Percentiles rank a stretch among this genome's conserved stretches.
phyloP scores from a whole-genome alignment of 2,113 vertebrate genomes.

The Phyllostomus hastatus region DNA sequence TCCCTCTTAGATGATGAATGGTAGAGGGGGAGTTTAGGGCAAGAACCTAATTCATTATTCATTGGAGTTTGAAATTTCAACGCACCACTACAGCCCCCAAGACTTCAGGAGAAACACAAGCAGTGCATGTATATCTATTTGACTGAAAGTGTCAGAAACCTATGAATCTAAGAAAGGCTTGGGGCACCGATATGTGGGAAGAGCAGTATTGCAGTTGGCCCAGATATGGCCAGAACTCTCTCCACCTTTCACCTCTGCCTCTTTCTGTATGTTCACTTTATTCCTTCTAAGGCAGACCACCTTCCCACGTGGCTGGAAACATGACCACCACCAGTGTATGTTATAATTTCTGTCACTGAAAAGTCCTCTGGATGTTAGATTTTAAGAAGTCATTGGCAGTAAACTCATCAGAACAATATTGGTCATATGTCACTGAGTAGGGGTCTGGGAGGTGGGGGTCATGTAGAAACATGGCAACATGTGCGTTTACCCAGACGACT shows the following conservation, averaged over 20 bases:
- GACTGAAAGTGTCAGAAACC: constrained; percentile 5
- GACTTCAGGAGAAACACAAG: background rate
- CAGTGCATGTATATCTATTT: background rate
- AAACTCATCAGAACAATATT: background rate
- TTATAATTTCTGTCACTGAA: background rate
- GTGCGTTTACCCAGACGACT: background rate
- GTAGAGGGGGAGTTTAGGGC: background rate
- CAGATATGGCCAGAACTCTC: background rate
- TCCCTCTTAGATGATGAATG: background rate
- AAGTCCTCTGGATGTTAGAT: background rate
- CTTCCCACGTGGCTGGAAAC: background rate
- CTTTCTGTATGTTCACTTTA: background rate
- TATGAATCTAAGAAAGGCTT: background rate
- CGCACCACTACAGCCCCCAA: background rate
- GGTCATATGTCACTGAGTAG: background rate
- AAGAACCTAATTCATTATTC: background rate
- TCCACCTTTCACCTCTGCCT: background rate
- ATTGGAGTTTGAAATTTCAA: constrained; percentile 8
- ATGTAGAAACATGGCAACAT: background rate
- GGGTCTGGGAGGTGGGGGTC: background rate
- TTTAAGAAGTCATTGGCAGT: background rate
- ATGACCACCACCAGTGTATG: background rate
- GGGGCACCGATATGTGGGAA: background rate
- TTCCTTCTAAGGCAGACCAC: background rate
- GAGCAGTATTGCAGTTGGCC: background rate